Conservation (phyloP, 2,113 vertebrate genomes). For the Gnathonemus echidnorhynchus region DNA sequence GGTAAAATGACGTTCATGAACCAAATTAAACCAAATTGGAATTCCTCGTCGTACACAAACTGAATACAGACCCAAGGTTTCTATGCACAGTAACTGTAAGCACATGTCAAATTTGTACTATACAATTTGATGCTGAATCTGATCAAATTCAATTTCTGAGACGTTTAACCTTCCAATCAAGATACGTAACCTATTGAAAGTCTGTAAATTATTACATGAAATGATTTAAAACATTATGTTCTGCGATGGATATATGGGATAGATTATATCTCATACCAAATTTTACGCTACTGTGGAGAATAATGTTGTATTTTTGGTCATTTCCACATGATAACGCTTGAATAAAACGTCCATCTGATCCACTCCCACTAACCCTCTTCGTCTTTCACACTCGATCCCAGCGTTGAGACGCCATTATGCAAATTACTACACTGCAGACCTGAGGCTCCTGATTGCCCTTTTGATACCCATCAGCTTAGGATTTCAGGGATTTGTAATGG, state of each 20-base stretch:
- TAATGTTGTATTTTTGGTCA: neutral
- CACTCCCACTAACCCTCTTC: neutral
- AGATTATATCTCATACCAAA: neutral
- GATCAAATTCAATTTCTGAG: neutral
- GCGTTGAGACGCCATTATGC: neutral
- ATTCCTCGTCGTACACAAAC: neutral
- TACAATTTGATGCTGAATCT: neutral
- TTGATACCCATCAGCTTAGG: neutral
- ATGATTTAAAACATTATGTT: neutral
- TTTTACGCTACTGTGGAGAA: neutral
- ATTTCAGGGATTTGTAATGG: neutral
- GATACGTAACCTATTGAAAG: neutral
- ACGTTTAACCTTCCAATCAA: neutral
- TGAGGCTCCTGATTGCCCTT: neutral
- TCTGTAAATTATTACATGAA: neutral
- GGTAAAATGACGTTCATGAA: neutral
- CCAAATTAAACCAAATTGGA: neutral
- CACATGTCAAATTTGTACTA: neutral
- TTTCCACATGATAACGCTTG: neutral
- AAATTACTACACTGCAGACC: neutral
- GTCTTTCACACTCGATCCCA: neutral
- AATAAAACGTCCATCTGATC: neutral
- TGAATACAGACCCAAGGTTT: neutral
- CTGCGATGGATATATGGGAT: neutral
- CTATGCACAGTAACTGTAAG: neutral